phyloP scores from a whole-genome alignment of 2,113 vertebrate species.

The Odontesthes bonariensis region DNA sequence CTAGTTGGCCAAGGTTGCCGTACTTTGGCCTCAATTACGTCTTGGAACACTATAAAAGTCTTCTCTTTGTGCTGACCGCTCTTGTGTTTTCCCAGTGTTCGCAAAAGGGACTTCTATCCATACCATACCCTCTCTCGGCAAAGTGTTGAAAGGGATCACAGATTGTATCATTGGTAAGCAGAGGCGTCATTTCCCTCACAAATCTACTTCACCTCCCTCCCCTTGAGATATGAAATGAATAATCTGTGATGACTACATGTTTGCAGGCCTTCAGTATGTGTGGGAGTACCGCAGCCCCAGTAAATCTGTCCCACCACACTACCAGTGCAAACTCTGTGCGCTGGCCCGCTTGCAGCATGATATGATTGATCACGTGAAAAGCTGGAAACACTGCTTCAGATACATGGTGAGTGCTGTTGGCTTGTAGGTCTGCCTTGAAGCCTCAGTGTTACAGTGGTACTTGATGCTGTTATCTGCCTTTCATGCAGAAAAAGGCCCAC shows the following conservation, averaged over 20 bases:
- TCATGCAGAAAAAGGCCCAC: conserved; percentile 74
- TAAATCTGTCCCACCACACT: conserved; percentile 82
- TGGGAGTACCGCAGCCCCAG: conserved; percentile 86
- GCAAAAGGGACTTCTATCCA: conserved; percentile 73
- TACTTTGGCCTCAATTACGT: not conserved
- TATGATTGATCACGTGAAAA: conserved; percentile 80
- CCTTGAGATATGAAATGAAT: not conserved
- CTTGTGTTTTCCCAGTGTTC: conserved; percentile 72
- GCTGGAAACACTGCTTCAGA: conserved; percentile 83
- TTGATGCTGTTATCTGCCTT: not conserved
- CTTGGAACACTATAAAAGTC: not conserved
- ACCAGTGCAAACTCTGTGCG: conserved; percentile 83
- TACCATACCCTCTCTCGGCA: conserved; percentile 76
- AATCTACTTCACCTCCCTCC: not conserved
- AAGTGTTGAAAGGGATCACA: conserved; percentile 66
- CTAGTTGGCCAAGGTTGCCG: not conserved
- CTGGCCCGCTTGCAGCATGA: conserved; percentile 80
- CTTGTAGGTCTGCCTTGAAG: not conserved
- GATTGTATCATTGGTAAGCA: conserved; percentile 79
- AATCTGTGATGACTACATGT: conserved; percentile 16
- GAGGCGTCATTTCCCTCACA: not conserved
- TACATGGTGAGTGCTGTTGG: conserved; percentile 76
- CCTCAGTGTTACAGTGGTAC: not conserved
- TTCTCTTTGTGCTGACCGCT: conserved; percentile 31
- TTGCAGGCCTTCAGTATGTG: conserved; percentile 83